Conservation (phyloP, 2,113 vertebrate species). For the Taurulus bubalis region DNA sequence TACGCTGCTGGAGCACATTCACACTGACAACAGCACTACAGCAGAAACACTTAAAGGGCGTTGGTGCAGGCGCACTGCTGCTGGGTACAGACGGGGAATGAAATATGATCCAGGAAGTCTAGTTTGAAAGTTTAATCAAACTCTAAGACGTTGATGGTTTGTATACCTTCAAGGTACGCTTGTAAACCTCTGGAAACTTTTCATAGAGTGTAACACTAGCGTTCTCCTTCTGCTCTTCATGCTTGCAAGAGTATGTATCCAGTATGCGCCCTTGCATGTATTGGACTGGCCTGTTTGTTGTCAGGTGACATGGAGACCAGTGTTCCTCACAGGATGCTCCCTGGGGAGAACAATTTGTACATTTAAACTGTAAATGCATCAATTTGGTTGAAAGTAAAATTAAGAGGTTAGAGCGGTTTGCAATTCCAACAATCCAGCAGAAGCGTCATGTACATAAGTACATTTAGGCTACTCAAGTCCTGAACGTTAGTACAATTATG, state of each 20-base stretch:
- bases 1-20: neutral
- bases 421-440: too few species aligned
- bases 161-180: neutral
- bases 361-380: too few species aligned
- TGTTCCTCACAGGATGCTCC: too few species aligned
- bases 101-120: slow-evolving; percentile 12
- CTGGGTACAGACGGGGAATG: neutral
- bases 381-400: too few species aligned
- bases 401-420: too few species aligned
- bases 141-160: slow-evolving; percentile 10
- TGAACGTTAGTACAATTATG: too few species aligned
- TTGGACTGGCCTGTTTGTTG: neutral
- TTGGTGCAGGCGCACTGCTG: neutral
- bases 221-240: neutral
- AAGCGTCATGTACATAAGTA: too few species aligned
- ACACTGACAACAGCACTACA: slow-evolving; percentile 12
- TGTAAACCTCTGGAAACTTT: slow-evolving; percentile 8
- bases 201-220: neutral
- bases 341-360: too few species aligned
- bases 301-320: neutral
- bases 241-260: neutral
- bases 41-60: neutral
- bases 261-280: neutral
- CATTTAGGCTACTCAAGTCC: too few species aligned
- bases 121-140: slow-evolving; percentile 40